Base-by-base conservation (phyloP, 2,888 invertebrate species). In the Amiota communis region DNA sequence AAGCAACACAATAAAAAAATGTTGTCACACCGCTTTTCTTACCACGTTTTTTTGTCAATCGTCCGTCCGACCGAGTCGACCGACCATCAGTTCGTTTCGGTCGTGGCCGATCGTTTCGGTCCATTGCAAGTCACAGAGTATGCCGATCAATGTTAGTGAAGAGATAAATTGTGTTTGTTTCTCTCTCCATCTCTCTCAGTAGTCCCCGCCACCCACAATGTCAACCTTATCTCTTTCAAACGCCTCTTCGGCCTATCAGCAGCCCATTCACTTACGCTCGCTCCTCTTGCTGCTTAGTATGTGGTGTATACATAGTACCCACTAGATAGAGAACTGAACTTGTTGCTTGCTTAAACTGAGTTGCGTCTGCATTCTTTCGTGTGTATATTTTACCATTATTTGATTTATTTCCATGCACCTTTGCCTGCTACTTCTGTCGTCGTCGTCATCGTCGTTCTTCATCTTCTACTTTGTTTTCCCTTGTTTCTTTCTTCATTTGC, bases 21-120 rank as follows among this genome's bases (percentile, higher is more conserved):
- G 71, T 47, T 56, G 71, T 72, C 64, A 65, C 20, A 65, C 71
- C 56, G 63, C 71, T 72, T 72, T 72, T 72, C 65, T 46, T 9
- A 13, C 61, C 23, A 61, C 61, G 12, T 12, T 46, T 64, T 36
- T 15, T 53, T 3, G 15, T 36, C 6, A 36, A 6, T 36, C 36
- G 36, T 36, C 23, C 36, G 36, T 36, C 13, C n/a, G 12, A 8
- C n/a, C 8, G 17, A 57, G n/a, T n/a, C n/a, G n/a, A n/a, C n/a
- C 57, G 53, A n/a, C n/a, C 12, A 12, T 53, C n/a, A 12, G 53
- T n/a, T 53, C 3, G 13, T 3, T 53, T 12, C 53, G n/a, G 13
- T 53, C 13, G 13, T 53, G 53, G 53, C 4, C 53, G n/a, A 53
- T n/a, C 53, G 12, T 6, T n/a, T n/a, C 53, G 53, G 53, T n/a